Evolutionary conservation across 2,797 vertebrate genomes (phyloP).

Genomic region (Cyclura pinguis): DNA sequence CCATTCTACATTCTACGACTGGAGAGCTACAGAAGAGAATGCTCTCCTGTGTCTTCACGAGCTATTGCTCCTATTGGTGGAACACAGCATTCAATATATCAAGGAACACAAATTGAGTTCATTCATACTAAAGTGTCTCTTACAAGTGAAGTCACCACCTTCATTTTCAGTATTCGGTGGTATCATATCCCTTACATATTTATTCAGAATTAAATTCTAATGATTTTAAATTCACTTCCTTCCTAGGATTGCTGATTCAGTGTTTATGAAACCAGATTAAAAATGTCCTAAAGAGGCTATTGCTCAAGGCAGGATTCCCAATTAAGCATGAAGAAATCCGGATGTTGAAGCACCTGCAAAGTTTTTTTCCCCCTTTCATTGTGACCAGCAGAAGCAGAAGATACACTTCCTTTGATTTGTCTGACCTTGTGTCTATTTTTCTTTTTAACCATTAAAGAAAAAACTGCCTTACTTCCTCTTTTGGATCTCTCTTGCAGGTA

Average conservation of each 20-base stretch:
- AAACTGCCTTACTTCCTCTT: neutral
- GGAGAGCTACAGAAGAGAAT: too few species aligned
- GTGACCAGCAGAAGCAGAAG: neutral
- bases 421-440: too few species aligned
- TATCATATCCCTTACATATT: neutral
- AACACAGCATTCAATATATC: neutral
- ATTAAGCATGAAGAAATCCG: too few species aligned
- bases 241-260: too few species aligned
- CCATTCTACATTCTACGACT: too few species aligned
- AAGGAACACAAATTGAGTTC: neutral
- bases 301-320: neutral
- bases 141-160: neutral
- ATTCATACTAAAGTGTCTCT: neutral
- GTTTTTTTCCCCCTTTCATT: neutral
- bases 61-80: too few species aligned
- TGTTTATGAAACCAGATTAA: too few species aligned
- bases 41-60: too few species aligned
- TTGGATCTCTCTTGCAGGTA: neutral
- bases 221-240: neutral
- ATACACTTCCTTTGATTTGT: neutral
- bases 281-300: neutral
- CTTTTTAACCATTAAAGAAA: too few species aligned
- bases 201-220: neutral
- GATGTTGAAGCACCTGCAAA: neutral
- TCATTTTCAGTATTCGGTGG: neutral